Evolutionary conservation across 2,113 vertebrate genomes (phyloP), one percentile per base, ranked within the genome.

Genomic region (Mustela nigripes): DNA sequence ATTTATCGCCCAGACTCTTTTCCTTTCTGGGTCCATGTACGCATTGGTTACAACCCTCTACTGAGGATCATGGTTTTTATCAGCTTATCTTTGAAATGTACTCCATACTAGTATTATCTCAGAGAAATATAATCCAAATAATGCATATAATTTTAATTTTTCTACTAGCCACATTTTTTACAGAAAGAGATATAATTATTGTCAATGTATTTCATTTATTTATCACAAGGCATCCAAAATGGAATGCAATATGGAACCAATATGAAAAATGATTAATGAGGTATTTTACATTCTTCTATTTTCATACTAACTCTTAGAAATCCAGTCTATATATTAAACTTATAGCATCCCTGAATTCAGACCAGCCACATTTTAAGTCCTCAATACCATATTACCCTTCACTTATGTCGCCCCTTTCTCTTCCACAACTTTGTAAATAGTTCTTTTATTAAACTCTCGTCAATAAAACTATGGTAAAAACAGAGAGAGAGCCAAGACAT

Each of bases 301-400:
- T 92, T 92, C 10, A 39, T 24, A 63, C 22, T 63, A 86, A 94
- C 22, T 88, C 58, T 88, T 93, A 93, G 60, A 94, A 97, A 87
- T 82, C 16, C 39, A 84, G 4, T 73, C 0, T 60, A 28, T 65
- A 65, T 19, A 85, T 48, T 76, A 89, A 88, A 88, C 19, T 74
- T 65, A 87, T 0, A 67, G 36, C 6, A 74, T 10, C 82, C 7
- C 62, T 86, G 50, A 78, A 63, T 65, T 74, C 8, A 6, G 36
- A 71, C 12, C 33, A 71, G 11, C 10, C 67, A 65, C 7, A 60
- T 31, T 95, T 60, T 81, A 87, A 69, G 67, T 63, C 8, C 11
- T 87, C 28, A 83, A 28, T 73, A 53, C 28, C 76, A 4, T 56
- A 67, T 63, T 82, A 82, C 42, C 3, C 24, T 31, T 86, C 56